These are phyloP conservation scores for Cantharis rufa DNA, from an alignment of 2,888 invertebrate genomes.

Conservation along the genomic window DNA sequence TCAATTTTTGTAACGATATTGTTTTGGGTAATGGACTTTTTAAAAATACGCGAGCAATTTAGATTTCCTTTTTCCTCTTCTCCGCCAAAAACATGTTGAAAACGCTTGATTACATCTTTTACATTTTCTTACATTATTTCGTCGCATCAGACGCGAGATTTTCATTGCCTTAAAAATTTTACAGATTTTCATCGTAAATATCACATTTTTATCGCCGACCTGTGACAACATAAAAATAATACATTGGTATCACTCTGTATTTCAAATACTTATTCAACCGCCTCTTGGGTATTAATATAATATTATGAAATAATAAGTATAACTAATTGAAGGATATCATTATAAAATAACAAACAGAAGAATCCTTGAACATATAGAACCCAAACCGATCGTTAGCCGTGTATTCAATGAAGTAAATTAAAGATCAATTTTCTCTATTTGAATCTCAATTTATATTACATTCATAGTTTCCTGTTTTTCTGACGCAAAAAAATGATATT, in stretches of 20 bases:
- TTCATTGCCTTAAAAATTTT: conserved; percentile 12
- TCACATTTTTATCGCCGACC: background rate
- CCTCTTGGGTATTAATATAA: no score
- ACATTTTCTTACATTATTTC: conserved; percentile 17
- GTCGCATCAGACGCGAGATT: conserved; percentile 15
- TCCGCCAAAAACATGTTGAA: conserved; percentile 19
- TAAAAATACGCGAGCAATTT: conserved; percentile 22
- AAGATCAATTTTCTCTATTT: background rate
- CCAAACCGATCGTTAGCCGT: background rate
- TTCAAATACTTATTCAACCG: no score
- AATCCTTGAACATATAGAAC: background rate
- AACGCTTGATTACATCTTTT: conserved; percentile 27
- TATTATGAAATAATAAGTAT: background rate
- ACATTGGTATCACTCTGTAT: no score
- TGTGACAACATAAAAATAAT: no score
- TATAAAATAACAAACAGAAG: background rate
- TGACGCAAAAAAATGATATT: background rate
- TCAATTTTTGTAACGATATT: conserved; percentile 28
- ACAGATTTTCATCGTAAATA: background rate
- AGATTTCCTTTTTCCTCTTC: conserved; percentile 22
- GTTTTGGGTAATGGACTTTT: conserved; percentile 28
- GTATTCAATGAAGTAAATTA: background rate
- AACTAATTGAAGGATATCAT: background rate
- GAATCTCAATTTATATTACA: background rate
- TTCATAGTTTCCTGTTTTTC: background rate